Evolutionary conservation across 2,113 vertebrate species (phyloP).

Genomic region (Rattus norvegicus): GRCr8 NC_086028.1:49676001-49676500

Average conservation of each 20-base stretch:
- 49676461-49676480: not conserved
- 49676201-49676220: not conserved
- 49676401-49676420: not conserved
- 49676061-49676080: not conserved
- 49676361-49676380: not conserved
- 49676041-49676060: not conserved
- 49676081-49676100: slow-evolving; percentile 4
- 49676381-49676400: not conserved
- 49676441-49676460: not conserved
- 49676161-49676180: not conserved
- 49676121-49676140: not conserved
- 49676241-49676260: too few relatives aligned
- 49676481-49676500: not conserved
- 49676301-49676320: not conserved
- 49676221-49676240: not conserved
- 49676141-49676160: not conserved
- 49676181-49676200: not conserved
- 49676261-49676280: fast-evolving
- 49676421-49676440: not conserved
- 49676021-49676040: not conserved
- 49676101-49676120: not conserved
- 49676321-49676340: not conserved
- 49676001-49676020: slow-evolving; percentile 42
- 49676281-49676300: not conserved
- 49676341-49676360: not conserved